phyloP scores from a whole-genome alignment of 2,888 invertebrate genomes.

The Torymus auratus region DNA sequence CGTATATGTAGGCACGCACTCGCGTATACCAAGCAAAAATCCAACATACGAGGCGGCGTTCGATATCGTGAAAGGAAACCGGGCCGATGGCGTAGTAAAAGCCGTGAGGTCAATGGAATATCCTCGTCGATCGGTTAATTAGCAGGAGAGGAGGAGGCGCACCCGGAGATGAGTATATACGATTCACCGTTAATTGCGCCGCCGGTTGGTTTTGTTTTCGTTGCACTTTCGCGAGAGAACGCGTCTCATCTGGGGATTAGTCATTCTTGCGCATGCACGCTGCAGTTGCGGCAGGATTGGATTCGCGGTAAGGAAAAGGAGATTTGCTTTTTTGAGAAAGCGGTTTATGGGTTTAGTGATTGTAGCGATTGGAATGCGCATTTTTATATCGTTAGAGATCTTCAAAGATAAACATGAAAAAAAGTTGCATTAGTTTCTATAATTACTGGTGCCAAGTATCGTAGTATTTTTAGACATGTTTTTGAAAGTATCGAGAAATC shows the following conservation, averaged over 20 bases:
- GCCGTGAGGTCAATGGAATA: conserved; percentile 58
- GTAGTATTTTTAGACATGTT: too few relatives aligned
- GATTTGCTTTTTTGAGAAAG: too few relatives aligned
- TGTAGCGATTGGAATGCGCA: too few relatives aligned
- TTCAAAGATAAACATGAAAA: too few relatives aligned
- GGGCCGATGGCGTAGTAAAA: conserved; percentile 3
- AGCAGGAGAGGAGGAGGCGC: conserved; percentile 43
- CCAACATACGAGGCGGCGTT: not conserved
- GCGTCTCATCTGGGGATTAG: conserved; percentile 22
- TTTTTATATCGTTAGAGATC: too few relatives aligned
- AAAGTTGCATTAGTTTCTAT: too few relatives aligned
- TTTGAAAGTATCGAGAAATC: too few relatives aligned
- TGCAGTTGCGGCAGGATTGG: too few relatives aligned
- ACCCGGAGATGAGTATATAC: conserved; percentile 8
- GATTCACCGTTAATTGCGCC: conserved; percentile 51
- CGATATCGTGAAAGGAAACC: conserved; percentile 29
- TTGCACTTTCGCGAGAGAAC: not conserved
- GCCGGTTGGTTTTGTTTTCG: not conserved
- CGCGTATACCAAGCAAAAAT: not conserved
- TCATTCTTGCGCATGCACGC: not conserved
- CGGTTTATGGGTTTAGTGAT: too few relatives aligned
- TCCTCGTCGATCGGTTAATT: conserved; percentile 67
- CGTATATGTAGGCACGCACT: too few relatives aligned
- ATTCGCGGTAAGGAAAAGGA: too few relatives aligned
- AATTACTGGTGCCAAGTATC: too few relatives aligned